Evolutionary conservation across 2,113 vertebrate genomes (phyloP).

Genomic region (Andinoacara biseriatus): DNA sequence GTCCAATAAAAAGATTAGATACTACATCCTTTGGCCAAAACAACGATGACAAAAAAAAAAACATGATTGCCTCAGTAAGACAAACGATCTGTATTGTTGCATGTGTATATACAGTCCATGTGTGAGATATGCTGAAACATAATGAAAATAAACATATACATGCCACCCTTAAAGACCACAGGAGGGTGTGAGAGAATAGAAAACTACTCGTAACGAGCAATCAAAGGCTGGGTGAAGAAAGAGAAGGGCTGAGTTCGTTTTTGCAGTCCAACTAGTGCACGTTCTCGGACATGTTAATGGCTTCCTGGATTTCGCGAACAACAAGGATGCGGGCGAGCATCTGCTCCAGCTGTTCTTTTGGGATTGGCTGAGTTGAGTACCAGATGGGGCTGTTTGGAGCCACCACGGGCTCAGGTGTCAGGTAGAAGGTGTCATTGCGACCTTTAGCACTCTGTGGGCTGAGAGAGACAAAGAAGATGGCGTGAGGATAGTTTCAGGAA

Average conservation of each 20-base stretch:
- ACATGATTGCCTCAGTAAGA: conserved; percentile 31
- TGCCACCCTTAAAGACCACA: conserved; percentile 51
- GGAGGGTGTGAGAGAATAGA: conserved; percentile 44
- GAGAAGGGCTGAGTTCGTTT: conserved; percentile 48
- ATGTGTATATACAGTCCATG: conserved; percentile 64
- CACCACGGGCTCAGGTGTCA: conserved; percentile 98
- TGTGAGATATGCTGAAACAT: conserved; percentile 41
- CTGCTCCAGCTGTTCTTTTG: conserved; percentile 96
- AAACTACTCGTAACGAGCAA: conserved; percentile 53
- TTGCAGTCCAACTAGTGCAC: conserved; percentile 83
- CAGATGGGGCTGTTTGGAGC: conserved; percentile 99
- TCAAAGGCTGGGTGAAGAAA: conserved; percentile 61
- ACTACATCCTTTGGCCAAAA: conserved; percentile 71
- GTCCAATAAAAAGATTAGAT: conserved; percentile 63
- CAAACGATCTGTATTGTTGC: conserved; percentile 30
- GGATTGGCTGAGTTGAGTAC: conserved; percentile 98
- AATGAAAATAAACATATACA: conserved; percentile 63
- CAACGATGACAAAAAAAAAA: not conserved
- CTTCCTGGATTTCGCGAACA: conserved; percentile 98
- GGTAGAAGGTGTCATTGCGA: conserved; percentile 99
- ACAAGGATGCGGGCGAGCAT: conserved; percentile 97
- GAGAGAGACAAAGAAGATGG: conserved; percentile 44
- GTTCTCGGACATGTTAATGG: conserved; percentile 87
- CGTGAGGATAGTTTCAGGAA: conserved; percentile 2
- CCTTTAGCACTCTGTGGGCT: conserved; percentile 99